These are phyloP conservation scores for Pseudochirops corinnae DNA, from an alignment of 2,797 vertebrate species.

Conservation along the genomic window DNA sequence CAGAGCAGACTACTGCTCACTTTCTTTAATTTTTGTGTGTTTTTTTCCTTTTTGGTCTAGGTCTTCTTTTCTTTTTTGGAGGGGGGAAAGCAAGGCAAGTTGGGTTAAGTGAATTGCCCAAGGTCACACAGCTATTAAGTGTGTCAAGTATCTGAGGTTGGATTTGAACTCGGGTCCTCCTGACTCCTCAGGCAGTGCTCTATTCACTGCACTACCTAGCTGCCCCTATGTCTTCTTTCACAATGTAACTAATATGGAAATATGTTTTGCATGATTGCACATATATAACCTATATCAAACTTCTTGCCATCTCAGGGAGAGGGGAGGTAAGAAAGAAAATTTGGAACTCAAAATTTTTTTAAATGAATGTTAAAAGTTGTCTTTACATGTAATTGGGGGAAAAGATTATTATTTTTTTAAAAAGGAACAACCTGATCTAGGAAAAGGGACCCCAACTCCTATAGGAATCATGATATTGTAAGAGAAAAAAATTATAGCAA, in stretches of 20 bases:
- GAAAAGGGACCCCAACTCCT: not conserved
- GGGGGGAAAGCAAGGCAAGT: no score
- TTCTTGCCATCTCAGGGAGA: not conserved
- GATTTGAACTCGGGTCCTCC: no score
- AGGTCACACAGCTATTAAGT: no score
- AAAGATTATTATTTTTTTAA: not conserved
- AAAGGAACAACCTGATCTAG: not conserved
- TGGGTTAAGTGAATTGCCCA: no score
- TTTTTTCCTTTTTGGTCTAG: not conserved
- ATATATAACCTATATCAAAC: not conserved
- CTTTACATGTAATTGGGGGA: not conserved
- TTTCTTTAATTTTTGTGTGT: not conserved
- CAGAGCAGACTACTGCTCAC: not conserved
- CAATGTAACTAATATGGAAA: not conserved
- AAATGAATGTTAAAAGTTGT: not conserved
- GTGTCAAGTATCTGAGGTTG: no score
- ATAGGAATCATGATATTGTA: not conserved
- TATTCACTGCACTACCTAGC: no score
- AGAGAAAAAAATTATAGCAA: not conserved
- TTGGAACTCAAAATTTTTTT: not conserved
- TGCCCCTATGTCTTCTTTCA: not conserved
- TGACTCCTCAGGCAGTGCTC: no score
- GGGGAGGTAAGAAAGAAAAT: not conserved
- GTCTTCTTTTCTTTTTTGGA: not conserved
- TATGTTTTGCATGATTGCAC: not conserved